Percentiles rank a stretch among this genome's conserved stretches.
These are phyloP conservation scores for Poicephalus gulielmi DNA, from an alignment of 2,113 vertebrate genomes.

Conservation along the genomic window DNA sequence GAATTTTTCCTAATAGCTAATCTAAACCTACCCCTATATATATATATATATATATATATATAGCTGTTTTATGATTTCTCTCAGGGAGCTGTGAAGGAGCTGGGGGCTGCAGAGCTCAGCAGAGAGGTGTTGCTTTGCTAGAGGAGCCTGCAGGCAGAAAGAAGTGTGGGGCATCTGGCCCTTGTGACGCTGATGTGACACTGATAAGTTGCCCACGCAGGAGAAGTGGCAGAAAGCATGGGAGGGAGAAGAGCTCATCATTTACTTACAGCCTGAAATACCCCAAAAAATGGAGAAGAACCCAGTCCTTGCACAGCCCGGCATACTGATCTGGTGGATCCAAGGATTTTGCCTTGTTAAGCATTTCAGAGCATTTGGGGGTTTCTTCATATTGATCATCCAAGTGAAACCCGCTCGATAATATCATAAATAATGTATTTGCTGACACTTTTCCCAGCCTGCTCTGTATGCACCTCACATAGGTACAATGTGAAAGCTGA, in stretches of 20 bases:
- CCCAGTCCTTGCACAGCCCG: background rate
- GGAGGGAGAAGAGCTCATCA: background rate
- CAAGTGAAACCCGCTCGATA: background rate
- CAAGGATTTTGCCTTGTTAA: background rate
- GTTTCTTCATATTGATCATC: background rate
- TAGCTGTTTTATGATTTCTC: background rate
- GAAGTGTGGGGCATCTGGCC: fast-evolving
- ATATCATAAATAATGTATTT: constrained; percentile 10
- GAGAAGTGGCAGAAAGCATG: background rate
- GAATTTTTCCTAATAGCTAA: background rate
- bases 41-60: fast-evolving
- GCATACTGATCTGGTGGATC: background rate
- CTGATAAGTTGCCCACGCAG: background rate
- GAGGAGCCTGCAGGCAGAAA: background rate
- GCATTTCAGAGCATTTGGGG: background rate
- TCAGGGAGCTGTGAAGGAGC: background rate
- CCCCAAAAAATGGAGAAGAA: background rate
- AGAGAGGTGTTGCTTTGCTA: background rate
- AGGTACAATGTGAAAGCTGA: background rate
- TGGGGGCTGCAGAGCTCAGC: background rate
- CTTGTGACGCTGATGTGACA: fast-evolving
- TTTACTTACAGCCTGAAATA: background rate
- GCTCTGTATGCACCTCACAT: background rate
- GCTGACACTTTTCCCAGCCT: background rate
- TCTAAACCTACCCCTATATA: background rate